Percentiles rank a stretch among this genome's conserved stretches.
phyloP scores from a whole-genome alignment of 2,113 vertebrate genomes.

The Pao palembangensis region DNA sequence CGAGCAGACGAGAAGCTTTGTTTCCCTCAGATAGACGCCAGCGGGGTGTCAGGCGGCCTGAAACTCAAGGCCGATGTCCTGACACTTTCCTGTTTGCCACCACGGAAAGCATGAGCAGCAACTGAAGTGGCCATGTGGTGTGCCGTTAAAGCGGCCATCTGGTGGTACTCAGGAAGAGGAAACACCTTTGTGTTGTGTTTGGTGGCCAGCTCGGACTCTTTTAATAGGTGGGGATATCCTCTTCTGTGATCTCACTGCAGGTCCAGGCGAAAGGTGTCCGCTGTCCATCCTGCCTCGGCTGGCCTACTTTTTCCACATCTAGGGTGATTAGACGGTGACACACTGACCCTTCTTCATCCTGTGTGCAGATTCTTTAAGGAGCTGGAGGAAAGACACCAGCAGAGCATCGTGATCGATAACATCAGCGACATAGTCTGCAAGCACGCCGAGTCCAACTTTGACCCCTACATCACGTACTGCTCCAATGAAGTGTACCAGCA shows the following conservation, averaged over 20 bases:
- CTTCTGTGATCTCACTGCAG: slow-evolving; percentile 34
- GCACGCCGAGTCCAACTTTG: slow-evolving; percentile 85
- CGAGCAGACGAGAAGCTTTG: neutral
- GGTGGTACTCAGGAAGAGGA: slow-evolving; percentile 64
- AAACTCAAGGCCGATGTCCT: slow-evolving; percentile 43
- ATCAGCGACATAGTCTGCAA: slow-evolving; percentile 90
- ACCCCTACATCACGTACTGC: slow-evolving; percentile 94
- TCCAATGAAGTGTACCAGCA: slow-evolving; percentile 98
- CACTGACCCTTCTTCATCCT: slow-evolving; percentile 9
- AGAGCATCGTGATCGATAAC: slow-evolving; percentile 85
- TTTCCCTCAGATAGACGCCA: slow-evolving; percentile 10
- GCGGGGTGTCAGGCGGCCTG: slow-evolving; percentile 37
- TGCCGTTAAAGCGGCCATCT: slow-evolving; percentile 58
- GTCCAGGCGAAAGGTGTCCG: slow-evolving; percentile 35
- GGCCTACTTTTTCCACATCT: slow-evolving; percentile 19
- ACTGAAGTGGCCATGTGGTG: slow-evolving; percentile 38
- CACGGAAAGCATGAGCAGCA: slow-evolving; percentile 11
- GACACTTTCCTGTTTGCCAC: slow-evolving; percentile 68
- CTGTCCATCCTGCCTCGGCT: slow-evolving; percentile 37
- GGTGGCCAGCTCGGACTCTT: slow-evolving; percentile 53
- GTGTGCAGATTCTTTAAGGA: slow-evolving; percentile 88
- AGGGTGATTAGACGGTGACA: slow-evolving; percentile 2
- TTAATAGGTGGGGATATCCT: slow-evolving; percentile 51
- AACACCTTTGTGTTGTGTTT: slow-evolving; percentile 55
- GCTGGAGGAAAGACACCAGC: slow-evolving; percentile 86